Conservation (phyloP, 2,113 vertebrate species). For the Oreotrochilus melanogaster region DNA sequence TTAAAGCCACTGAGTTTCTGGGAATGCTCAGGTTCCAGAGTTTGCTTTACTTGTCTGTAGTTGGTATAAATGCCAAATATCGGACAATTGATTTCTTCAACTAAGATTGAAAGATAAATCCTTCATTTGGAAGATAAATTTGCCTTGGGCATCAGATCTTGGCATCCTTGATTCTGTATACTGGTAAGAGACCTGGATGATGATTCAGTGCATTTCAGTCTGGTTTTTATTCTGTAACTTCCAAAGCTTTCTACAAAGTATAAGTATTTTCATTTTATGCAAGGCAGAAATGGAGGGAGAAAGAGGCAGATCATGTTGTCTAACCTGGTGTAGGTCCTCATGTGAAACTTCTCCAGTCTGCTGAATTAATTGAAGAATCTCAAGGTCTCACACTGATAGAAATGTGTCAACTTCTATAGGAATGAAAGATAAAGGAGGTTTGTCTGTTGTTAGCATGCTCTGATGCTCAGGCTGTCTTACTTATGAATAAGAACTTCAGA, state of each 20-base stretch:
- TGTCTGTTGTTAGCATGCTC: background rate
- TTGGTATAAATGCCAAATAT: background rate
- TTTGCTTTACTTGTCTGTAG: background rate
- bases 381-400: background rate
- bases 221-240: background rate
- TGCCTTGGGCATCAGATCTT: background rate
- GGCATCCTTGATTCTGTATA: background rate
- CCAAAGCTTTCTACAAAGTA: background rate
- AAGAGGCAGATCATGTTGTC: background rate
- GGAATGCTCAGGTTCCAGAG: background rate
- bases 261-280: background rate
- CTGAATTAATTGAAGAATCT: background rate
- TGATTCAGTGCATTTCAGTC: background rate
- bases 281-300: background rate
- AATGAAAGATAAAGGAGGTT: background rate
- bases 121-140: background rate
- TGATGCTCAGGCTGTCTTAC: background rate
- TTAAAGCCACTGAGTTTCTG: background rate
- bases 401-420: background rate
- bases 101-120: background rate
- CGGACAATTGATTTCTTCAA: background rate
- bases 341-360: background rate
- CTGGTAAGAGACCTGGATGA: background rate
- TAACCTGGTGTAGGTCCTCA: background rate
- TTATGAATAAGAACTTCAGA: background rate